Evolutionary conservation across 2,888 invertebrate genomes (phyloP).

Genomic region (Anticlea derivata): DNA sequence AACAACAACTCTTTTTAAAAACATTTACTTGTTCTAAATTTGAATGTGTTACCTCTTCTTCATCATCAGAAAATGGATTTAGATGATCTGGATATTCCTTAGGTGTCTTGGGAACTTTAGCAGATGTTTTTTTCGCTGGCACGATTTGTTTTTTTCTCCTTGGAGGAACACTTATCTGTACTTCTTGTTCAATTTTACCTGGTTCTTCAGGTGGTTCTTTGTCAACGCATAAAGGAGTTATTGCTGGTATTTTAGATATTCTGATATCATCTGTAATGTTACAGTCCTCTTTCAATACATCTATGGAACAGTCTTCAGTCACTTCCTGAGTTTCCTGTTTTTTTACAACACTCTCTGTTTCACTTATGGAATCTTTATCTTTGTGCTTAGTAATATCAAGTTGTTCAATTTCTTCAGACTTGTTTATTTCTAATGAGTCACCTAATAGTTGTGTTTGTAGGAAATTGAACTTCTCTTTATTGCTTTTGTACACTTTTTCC

Average conservation of each 20-base stretch:
- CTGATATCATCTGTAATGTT: slow-evolving; percentile 74
- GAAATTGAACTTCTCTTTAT: slow-evolving; percentile 70
- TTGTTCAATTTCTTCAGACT: slow-evolving; percentile 42
- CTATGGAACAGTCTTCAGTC: slow-evolving; percentile 32
- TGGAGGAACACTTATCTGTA: slow-evolving; percentile 71
- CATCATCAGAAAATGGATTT: slow-evolving; percentile 92
- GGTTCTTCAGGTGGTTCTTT: slow-evolving; percentile 33
- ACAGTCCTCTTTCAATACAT: slow-evolving; percentile 48
- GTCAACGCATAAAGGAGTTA: slow-evolving; percentile 9
- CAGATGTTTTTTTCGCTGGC: slow-evolving; percentile 44
- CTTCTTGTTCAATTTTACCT: slow-evolving; percentile 51
- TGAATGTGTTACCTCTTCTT: slow-evolving; percentile 57
- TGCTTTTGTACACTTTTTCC: slow-evolving; percentile 69
- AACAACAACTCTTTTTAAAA: background rate
- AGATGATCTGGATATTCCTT: slow-evolving; percentile 89
- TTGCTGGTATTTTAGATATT: slow-evolving; percentile 57
- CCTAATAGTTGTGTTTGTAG: slow-evolving; percentile 70
- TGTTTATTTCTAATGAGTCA: slow-evolving; percentile 47
- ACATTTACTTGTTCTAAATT: background rate
- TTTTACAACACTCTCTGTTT: slow-evolving; percentile 28
- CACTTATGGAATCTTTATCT: slow-evolving; percentile 45
- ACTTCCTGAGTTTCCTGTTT: slow-evolving; percentile 30
- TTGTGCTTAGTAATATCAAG: slow-evolving; percentile 42
- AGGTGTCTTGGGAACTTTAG: slow-evolving; percentile 37
- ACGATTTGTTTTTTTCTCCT: slow-evolving; percentile 66